Percentiles rank a stretch among this genome's conserved stretches.
These are phyloP conservation scores for Cantharis flavilabris DNA, from an alignment of 2,888 invertebrate species.

Conservation along the genomic window DNA sequence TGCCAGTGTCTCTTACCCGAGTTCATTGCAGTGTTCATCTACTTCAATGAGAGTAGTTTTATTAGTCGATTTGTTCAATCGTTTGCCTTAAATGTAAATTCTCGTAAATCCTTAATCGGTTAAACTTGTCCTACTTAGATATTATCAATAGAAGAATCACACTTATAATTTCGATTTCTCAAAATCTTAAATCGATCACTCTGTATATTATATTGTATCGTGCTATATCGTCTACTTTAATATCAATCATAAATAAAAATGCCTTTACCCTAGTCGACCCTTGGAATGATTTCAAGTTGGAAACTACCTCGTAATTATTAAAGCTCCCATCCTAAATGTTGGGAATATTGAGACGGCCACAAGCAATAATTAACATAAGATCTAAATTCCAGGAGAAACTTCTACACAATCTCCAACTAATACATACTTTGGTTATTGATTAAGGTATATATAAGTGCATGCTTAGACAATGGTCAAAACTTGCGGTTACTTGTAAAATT, in stretches of 20 bases:
- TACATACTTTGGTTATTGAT: constrained; percentile 34
- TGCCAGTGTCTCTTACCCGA: constrained; percentile 34
- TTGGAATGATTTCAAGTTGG: constrained; percentile 40
- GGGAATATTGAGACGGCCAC: constrained; percentile 53
- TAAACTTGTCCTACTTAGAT: background rate
- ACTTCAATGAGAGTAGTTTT: constrained; percentile 30
- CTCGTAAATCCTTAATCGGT: constrained; percentile 9
- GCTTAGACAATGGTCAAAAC: constrained; percentile 26
- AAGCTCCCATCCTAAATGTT: constrained; percentile 45
- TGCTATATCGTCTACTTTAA: constrained; percentile 22
- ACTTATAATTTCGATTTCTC: background rate
- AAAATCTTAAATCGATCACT: background rate
- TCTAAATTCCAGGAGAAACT: constrained; percentile 44
- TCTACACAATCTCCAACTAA: constrained; percentile 40
- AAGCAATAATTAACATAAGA: constrained; percentile 54
- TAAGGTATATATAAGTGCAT: constrained; percentile 28
- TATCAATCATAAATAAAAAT: constrained; percentile 29
- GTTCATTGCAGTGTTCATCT: constrained; percentile 27
- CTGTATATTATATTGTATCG: constrained; percentile 10
- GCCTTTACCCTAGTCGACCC: constrained; percentile 28
- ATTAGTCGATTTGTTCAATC: constrained; percentile 31
- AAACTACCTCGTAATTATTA: constrained; percentile 49
- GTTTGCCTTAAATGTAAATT: background rate
- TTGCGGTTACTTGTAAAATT: constrained; percentile 28
- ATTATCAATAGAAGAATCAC: background rate